phyloP scores from a whole-genome alignment of 2,113 vertebrate genomes.

The Epinephelus fuscoguttatus region DNA sequence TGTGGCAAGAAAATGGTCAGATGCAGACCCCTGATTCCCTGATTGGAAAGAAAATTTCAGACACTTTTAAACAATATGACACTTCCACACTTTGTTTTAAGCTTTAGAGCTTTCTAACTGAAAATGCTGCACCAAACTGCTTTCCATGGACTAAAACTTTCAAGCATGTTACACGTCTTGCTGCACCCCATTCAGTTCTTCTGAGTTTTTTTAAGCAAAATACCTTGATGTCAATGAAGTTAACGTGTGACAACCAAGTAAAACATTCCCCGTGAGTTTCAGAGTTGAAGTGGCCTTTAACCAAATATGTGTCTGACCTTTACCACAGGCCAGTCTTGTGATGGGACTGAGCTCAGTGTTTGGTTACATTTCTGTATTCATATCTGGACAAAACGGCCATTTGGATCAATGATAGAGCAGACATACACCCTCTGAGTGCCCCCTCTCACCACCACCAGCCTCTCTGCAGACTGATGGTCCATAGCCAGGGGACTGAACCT shows the following conservation, averaged over 20 bases:
- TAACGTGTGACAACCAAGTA: neutral
- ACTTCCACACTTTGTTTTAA: neutral
- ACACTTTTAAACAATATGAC: neutral
- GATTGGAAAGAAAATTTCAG: too few relatives aligned
- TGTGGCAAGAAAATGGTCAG: neutral
- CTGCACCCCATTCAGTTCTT: neutral
- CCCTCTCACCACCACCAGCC: neutral
- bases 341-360: slow-evolving; percentile 37
- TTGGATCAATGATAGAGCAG: slow-evolving; percentile 41
- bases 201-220: too few relatives aligned
- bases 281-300: slow-evolving; percentile 43
- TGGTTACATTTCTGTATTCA: slow-evolving; percentile 48
- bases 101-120: neutral
- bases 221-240: neutral
- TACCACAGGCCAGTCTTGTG: slow-evolving; percentile 36
- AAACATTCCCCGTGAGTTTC: neutral
- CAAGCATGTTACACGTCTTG: neutral
- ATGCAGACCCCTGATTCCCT: neutral
- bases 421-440: neutral
- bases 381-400: slow-evolving; percentile 46
- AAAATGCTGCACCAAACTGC: neutral
- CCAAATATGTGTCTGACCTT: slow-evolving; percentile 65
- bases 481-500: slow-evolving; percentile 33
- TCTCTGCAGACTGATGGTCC: slow-evolving; percentile 33
- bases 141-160: neutral